Base-by-base conservation (phyloP, 2,888 invertebrate genomes). In the Idaea biselata region DNA sequence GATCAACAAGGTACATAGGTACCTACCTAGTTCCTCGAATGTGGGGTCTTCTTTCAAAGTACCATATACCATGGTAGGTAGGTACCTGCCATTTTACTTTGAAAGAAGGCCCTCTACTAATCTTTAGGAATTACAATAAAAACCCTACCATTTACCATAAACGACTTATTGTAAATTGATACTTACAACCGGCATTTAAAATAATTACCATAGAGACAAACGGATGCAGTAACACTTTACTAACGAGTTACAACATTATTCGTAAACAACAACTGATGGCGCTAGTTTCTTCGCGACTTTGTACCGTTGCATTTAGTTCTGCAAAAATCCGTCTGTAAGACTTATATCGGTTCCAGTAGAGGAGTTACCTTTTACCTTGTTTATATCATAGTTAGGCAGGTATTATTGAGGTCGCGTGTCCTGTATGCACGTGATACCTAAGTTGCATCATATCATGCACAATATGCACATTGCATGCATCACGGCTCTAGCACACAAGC, bases 391-490 rank as follows among this genome's bases (percentile, higher is more conserved):
- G 44, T 44, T 44, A 44, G 44, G 25, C 25, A 25, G 25, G 44
- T 44, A 44, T 44, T 44, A 44, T 44, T 44, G 44, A 44, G 44
- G 44, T 44, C 44, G 44, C 44, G 44, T 44, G 44, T 44, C 44
- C 44, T 44, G 44, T 44, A 8, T 44, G 44, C 44, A 44, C 44
- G 44, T 44, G 44, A 44, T 44, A 44, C 44, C 11, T 44, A 11
- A 44, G 14, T 44, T 44, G 44, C 44, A 14, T 44, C 44, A 44
- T 44, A 44, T 44, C 11, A 14, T 44, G 44, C 44, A 32, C 11
- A 32, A 6, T 4, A 32, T 32, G 1, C 7, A 44, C 44, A 44
- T 25, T 25, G 25, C 25, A 25, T 25, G 25, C 25, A 25, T 25
- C 25, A 25, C 25, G 25, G 25, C 5, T 25, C 25, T 25, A 25